Base-by-base conservation (phyloP, 2,113 vertebrate species). In the Microtus montanus region DNA sequence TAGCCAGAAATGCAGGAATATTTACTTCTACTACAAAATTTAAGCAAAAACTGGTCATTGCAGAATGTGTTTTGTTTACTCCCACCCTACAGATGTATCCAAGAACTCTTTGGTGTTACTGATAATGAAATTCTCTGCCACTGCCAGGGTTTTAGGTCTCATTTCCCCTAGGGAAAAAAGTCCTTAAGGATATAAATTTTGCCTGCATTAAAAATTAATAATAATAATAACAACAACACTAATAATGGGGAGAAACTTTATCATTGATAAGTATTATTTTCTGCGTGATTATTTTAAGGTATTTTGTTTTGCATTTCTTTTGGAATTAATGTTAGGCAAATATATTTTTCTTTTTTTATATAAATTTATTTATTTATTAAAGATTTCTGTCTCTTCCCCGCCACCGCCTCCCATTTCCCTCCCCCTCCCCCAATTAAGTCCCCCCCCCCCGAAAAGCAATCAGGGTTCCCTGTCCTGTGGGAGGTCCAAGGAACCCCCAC, bases 11-110 rank as follows among this genome's bases (percentile, higher is more conserved):
- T 75, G 61, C 54, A 94, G n/a, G 26, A 44, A 2, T 92, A 33
- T 94, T 97, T 90, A 61, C 9, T 88, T 92, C 54, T 22, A 70
- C 1, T 44, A 88, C 74, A 96, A 95, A 97, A 96, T 77, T 77
- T 91, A 95, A 63, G 87, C 41, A 94, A 91, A 96, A 10, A 82
- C 90, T 52, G 52, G 54, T 90, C 84, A 75, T 52, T 54, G 11
- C 11, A 13, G 28, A 89, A 49, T 6, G 26, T 90, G 61, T 96
- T 95, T 96, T 96, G 87, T 82, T 79, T 95, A 49, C 47, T 93
- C 41, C 90, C 95, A 95, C 93, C 26, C 38, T 93, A n/a, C 9
- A 97, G 17, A 7, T 86, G 19, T n/a, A 58, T 63, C 38, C 73
- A 97, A 93, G 78, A 79, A 90, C 13, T 96, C 44, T 89, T 94